Evolutionary conservation across 1,140 invertebrate genomes (phyloP), one percentile per base, ranked within the genome.

Genomic region (Drosophila seguyi): DNA sequence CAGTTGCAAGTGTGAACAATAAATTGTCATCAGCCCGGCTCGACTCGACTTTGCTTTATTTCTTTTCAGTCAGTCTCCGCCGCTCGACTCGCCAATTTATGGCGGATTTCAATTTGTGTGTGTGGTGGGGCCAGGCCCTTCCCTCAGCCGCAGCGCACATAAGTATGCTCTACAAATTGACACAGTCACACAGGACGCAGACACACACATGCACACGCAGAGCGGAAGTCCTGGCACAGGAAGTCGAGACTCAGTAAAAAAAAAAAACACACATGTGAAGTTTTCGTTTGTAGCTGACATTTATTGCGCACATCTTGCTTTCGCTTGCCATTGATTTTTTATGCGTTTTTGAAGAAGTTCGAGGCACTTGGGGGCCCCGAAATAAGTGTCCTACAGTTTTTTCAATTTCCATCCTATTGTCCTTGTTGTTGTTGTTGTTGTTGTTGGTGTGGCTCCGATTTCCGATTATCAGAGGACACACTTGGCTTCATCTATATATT

Each of bases 1-100:
- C 85, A 90, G 85, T 90, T 90, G 88, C 85, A 90, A 90, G 85
- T 90, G 85, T 90, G 85, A 90, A 90, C 85, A 85, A 90, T 90
- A 90, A 85, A 90, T 90, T 90, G 85, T 90, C 85, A 90, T 90
- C 85, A 90, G 86, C 67, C 42, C 66, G 66, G 29, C 79, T 85
- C 67, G 74, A 59, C 57, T 77, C 62, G 82, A 78, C 75, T 86
- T 86, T 86, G 77, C 85, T 85, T 84, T 78, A 66, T 81, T 76
- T 81, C 71, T 79, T 81, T 72, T 44, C 77, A 67, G 69, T 84
- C 62, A 57, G 39, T 61, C 71, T 78, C 79, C 47, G 57, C 6
- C 14, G 52, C 34, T 55, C 20, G 20, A 11, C 58, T 90, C 83
- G 71, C 88, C 81, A 79, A 90, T 88, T 88, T 88, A 75, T 87